Evolutionary conservation across 2,888 invertebrate genomes (phyloP).

Genomic region (Hymenopus coronatus): DNA sequence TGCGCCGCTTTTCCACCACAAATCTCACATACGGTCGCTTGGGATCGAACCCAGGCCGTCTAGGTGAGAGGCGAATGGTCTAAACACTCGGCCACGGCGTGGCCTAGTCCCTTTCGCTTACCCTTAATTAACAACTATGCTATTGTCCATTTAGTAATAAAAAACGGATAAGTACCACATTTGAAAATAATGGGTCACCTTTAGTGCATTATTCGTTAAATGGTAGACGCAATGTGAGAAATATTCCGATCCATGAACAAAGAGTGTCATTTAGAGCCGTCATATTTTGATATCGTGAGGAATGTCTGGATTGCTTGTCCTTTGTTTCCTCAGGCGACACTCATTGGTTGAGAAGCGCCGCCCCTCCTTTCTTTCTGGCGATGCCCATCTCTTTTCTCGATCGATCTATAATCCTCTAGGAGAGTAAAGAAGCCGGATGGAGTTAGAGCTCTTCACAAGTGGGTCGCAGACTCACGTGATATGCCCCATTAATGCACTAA

Average conservation of each 20-base stretch:
- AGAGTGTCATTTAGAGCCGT: not conserved
- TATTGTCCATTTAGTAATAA: too few species aligned
- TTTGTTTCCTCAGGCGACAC: not conserved
- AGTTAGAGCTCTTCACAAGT: not conserved
- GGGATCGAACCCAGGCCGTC: too few species aligned
- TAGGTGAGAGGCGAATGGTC: too few species aligned
- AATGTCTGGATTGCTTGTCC: not conserved
- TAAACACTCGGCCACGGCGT: too few species aligned
- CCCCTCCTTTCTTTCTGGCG: not conserved
- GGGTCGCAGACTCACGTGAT: not conserved
- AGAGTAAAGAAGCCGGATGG: not conserved
- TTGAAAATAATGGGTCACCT: too few species aligned
- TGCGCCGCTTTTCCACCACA: too few species aligned
- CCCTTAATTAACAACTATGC: too few species aligned
- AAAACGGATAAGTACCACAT: too few species aligned
- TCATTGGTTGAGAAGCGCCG: not conserved
- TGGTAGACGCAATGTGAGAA: too few species aligned
- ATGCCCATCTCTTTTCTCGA: not conserved
- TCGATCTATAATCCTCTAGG: not conserved
- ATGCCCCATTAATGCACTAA: not conserved
- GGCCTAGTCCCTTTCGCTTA: too few species aligned
- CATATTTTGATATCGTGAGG: not conserved
- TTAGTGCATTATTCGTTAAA: too few species aligned
- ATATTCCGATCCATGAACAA: not conserved
- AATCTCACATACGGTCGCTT: too few species aligned